Base-by-base conservation (phyloP, 2,888 invertebrate species). In the Pollenia labialis region DNA sequence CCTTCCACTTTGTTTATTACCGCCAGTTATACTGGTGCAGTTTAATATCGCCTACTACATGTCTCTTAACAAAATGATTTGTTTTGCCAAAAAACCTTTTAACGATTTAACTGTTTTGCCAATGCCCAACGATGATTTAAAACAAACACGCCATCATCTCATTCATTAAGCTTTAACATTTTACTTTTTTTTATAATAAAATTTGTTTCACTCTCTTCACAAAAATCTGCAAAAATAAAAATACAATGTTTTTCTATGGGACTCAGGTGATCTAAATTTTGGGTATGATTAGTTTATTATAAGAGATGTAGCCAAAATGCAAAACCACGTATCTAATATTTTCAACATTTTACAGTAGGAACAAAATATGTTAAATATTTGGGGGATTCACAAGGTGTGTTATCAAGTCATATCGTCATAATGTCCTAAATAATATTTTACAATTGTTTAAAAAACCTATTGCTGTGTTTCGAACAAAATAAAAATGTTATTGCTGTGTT, bases 91-190 rank as follows among this genome's bases (percentile, higher is more conserved):
- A 58, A 71, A 8, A 11, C 16, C 48, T 18, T 64, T 69, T 71
- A 69, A 62, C 58, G n/a, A 54, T 60, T 81, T 82, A 60, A 68
- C 58, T 23, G 40, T 62, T 46, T 60, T 7, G 16, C 40, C 16
- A 52, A 42, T 60, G 64, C 58, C 56, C 54, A 71, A 60, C n/a
- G 18, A 71, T 75, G 75, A 83, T 86, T 80, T 83, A 81, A 86
- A 83, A 86, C 83, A 83, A 83, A 86, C 86, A 86, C 86, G 83
- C 86, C 76, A 83, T 83, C 83, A 80, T 76, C 76, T 86, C 86
- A 83, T 86, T 86, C 86, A 83, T 86, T 86, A 83, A 66, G 80
- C 66, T 81, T 76, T 68, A 82, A 80, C 83, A 76, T 86, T 83
- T 86, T 58, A 66, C 54, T 81, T 81, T 71, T 71, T 76, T 32